Conservation (phyloP, 2,888 invertebrate genomes). For the Drosophila fungiperda region DNA sequence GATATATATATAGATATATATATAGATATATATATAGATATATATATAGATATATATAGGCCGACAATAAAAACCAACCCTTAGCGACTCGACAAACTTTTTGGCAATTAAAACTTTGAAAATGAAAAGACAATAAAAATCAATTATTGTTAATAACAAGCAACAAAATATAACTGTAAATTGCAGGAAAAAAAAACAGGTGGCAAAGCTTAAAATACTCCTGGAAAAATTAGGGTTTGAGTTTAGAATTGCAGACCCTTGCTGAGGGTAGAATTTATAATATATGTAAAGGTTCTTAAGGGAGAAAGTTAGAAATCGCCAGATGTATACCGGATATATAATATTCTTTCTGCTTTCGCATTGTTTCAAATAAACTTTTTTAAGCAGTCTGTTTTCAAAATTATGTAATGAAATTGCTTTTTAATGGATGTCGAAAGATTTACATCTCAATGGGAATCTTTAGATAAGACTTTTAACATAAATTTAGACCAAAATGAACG, state of each 20-base stretch:
- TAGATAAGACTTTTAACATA: not conserved
- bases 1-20: not conserved
- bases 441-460: not conserved
- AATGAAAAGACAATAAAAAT: constrained; percentile 75
- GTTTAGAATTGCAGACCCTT: not conserved
- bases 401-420: not conserved
- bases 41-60: not conserved
- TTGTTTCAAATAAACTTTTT: no score
- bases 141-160: constrained; percentile 74
- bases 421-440: no score
- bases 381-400: not conserved
- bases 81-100: constrained; percentile 39
- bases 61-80: constrained; percentile 19
- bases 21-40: not conserved
- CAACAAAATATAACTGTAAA: not conserved
- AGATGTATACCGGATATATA: no score
- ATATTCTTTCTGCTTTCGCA: no score
- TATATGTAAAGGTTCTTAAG: not conserved
- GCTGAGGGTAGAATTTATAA: not conserved
- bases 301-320: not conserved
- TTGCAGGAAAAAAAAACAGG: not conserved
- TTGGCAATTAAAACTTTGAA: constrained; percentile 72
- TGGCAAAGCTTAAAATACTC: not conserved
- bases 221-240: not conserved
- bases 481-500: no score